Percentiles rank a stretch among this genome's conserved stretches.
Evolutionary conservation across 2,888 invertebrate genomes (phyloP).

Genomic region (Andrena marginata): DNA sequence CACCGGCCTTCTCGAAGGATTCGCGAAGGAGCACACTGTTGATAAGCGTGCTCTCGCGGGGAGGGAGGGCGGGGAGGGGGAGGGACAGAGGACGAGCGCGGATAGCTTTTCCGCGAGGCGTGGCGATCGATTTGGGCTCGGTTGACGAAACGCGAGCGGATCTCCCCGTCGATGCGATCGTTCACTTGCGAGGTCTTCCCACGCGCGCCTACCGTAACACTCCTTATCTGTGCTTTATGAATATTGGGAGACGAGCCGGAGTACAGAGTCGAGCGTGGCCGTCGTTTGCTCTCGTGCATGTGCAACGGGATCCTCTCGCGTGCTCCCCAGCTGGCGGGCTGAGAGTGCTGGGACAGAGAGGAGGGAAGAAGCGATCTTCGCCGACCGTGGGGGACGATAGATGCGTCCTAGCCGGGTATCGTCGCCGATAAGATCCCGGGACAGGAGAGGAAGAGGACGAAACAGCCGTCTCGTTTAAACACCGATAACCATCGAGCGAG

Average conservation of each 20-base stretch:
- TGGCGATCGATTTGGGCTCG: not conserved
- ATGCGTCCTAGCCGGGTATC: slow-evolving; percentile 41
- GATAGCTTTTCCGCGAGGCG: not conserved
- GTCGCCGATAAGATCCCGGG: slow-evolving; percentile 44
- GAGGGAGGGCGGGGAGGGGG: too few species aligned
- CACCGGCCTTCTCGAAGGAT: slow-evolving; percentile 17
- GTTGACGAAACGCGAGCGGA: slow-evolving; percentile 20
- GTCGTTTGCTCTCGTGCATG: slow-evolving; percentile 2
- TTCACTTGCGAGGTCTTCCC: not conserved
- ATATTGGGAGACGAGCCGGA: slow-evolving; percentile 29
- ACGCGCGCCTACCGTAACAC: slow-evolving; percentile 6
- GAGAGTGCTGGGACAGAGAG: not conserved
- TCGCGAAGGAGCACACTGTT: not conserved
- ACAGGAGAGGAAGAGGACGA: slow-evolving; percentile 48
- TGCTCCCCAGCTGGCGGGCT: not conserved
- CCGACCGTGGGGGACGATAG: slow-evolving; percentile 21
- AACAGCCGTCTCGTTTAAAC: slow-evolving; percentile 14
- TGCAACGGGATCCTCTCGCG: not conserved
- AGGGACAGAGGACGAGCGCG: too few species aligned
- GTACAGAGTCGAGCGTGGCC: not conserved
- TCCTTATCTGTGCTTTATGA: slow-evolving; percentile 28
- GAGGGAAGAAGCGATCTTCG: not conserved
- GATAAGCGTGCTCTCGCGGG: not conserved
- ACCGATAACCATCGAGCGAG: slow-evolving; percentile 11
- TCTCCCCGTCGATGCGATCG: slow-evolving; percentile 8